Evolutionary conservation across 2,113 vertebrate species (phyloP), one percentile per base, ranked within the genome.

Genomic region (Gallinago undulata): DNA sequence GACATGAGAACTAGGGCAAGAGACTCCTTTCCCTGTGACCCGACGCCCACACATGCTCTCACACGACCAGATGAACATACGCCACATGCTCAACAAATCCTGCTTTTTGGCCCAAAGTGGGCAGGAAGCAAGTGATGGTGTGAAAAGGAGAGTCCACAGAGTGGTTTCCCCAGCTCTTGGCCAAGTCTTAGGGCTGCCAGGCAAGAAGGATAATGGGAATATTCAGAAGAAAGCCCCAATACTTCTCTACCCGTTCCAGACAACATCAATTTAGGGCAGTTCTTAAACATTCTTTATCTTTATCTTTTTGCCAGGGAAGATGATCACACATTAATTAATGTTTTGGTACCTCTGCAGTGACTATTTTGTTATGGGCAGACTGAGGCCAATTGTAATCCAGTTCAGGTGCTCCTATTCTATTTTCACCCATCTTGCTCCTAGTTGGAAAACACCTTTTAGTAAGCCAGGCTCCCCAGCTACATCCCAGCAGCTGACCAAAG

Each of bases 381-480:
- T 12, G 43, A 53, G 50, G 41, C 31, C 62, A 91, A 63, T 23
- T 89, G 79, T 86, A 41, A 93, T 63, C 31, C 80, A 64, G 39
- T 41, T 70, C 59, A 39, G 30, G 62, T 35, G 23, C 35, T 45
- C 43, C 35, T 48, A 11, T 56, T 67, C 47, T 68, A 10, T 79
- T 86, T 87, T 75, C 59, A 86, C 47, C 50, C 45, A 48, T 27
- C 55, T 87, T 89, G 90, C 83, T 91, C 74, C 80, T 37, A 82
- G 62, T 73, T 31, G n/a, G 48, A 89, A 91, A 97, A 41, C 22
- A 79, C 1, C 62, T 37, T 11, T 87, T 84, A 96, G 43, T 84
- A 95, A 91, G 60, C 48, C 91, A 56, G 72, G 79, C 86, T 97
- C 82, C 93, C 84, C 93, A 81, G 88, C 96, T 91, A 31, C 45